These are phyloP conservation scores for Melitaea athalia DNA, from an alignment of 2,888 invertebrate genomes.

Conservation along the genomic window DNA sequence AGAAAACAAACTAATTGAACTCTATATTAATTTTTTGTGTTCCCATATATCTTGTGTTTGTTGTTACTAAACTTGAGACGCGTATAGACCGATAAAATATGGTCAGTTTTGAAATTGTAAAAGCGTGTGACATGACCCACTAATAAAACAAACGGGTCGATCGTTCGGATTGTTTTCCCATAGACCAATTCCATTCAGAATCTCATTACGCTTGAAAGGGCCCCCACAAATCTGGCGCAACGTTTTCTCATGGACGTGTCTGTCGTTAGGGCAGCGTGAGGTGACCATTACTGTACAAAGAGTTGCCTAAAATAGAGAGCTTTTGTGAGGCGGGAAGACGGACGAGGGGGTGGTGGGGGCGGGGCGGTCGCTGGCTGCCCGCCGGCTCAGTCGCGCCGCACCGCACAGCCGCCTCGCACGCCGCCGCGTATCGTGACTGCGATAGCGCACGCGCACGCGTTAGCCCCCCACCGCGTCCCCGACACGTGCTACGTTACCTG, in stretches of 20 bases:
- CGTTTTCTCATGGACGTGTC: slow-evolving; percentile 80
- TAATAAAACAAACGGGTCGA: slow-evolving; percentile 66
- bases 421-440: slow-evolving; percentile 64
- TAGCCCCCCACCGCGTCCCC: slow-evolving; percentile 61
- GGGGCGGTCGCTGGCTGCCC: slow-evolving; percentile 74
- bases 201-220: slow-evolving; percentile 78
- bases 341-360: slow-evolving; percentile 75
- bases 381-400: slow-evolving; percentile 80
- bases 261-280: slow-evolving; percentile 82
- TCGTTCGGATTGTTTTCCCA: slow-evolving; percentile 73
- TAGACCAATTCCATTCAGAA: slow-evolving; percentile 75
- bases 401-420: slow-evolving; percentile 76
- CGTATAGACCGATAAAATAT: slow-evolving; percentile 13
- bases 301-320: slow-evolving; percentile 83
- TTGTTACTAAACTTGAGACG: background rate
- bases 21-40: background rate
- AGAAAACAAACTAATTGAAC: background rate
- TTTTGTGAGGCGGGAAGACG: slow-evolving; percentile 78
- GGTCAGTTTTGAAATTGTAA: slow-evolving; percentile 20
- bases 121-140: slow-evolving; percentile 62
- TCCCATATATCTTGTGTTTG: background rate
- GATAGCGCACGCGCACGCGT: slow-evolving; percentile 72
- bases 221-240: slow-evolving; percentile 79
- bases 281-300: slow-evolving; percentile 82
- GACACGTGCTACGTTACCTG: slow-evolving; percentile 60